Evolutionary conservation across 1,140 invertebrate genomes (phyloP).

Genomic region (Dendroctonus ponderosae): DNA sequence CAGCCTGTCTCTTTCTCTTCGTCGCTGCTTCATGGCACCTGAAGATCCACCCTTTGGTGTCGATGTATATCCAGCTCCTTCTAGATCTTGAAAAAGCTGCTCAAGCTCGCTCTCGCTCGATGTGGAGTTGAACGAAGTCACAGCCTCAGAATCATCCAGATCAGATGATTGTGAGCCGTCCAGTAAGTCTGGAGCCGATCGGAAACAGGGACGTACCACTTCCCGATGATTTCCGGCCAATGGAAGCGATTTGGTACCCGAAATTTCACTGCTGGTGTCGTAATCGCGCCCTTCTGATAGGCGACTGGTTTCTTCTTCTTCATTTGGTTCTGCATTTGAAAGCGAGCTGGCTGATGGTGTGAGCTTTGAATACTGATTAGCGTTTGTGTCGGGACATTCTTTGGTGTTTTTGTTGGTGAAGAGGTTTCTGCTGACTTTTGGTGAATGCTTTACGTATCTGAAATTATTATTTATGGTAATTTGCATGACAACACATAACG

Average conservation of each 20-base stretch:
- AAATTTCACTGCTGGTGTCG: slow-evolving; percentile 27
- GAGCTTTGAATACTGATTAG: slow-evolving; percentile 47
- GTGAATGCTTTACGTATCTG: slow-evolving; percentile 39
- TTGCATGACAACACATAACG: neutral
- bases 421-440: slow-evolving; percentile 48
- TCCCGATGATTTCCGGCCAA: slow-evolving; percentile 6
- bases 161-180: slow-evolving; percentile 8
- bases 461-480: slow-evolving; percentile 8
- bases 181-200: slow-evolving; percentile 40
- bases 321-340: slow-evolving; percentile 26
- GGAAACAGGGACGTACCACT: slow-evolving; percentile 14
- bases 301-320: slow-evolving; percentile 33
- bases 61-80: slow-evolving; percentile 45
- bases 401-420: slow-evolving; percentile 40
- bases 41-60: slow-evolving; percentile 42
- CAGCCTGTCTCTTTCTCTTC: slow-evolving; percentile 30
- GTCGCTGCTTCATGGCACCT: slow-evolving; percentile 32
- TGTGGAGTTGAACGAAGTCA: slow-evolving; percentile 37
- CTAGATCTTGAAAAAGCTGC: slow-evolving; percentile 41
- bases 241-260: slow-evolving; percentile 27
- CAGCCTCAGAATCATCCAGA: slow-evolving; percentile 32
- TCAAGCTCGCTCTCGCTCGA: slow-evolving; percentile 47
- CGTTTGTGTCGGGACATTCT: slow-evolving; percentile 34
- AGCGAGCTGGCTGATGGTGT: slow-evolving; percentile 26
- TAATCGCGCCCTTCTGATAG: slow-evolving; percentile 15